Evolutionary conservation across 2,888 invertebrate genomes (phyloP), one percentile per base, ranked within the genome.

Genomic region (Luffia ferchaultella): DNA sequence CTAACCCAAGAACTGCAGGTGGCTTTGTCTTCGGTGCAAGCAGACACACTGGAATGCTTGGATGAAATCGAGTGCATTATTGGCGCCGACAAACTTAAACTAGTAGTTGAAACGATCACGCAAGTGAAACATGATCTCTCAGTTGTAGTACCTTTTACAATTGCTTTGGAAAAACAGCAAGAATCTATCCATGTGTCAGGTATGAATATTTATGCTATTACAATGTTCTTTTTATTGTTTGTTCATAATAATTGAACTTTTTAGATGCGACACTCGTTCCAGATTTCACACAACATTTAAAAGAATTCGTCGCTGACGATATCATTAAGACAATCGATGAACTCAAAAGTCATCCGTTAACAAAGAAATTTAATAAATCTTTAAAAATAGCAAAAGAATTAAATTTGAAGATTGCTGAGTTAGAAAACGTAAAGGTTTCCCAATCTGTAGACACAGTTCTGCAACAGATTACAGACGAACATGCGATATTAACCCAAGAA

Each of bases 281-380:
- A 20, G 50, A 51, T 41, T 54, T 74, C n/a, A 56, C 65, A 43
- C 56, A 62, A 42, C 60, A 64, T 54, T 65, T 73, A 43, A 58
- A 68, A 51, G 62, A 70, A 47, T 70, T 64, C 53, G 54, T 69
- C 48, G 62, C 65, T 42, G 58, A 62, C 12, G 63, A 70, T 48
- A 52, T 62, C 30, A 52, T 57, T 16, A 59, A 65, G 55, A 51
- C 57, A 1, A 55, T 71, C 1, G 55, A 57, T 2, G 55, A 67
- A 50, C 45, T 72, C 19, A 58, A 62, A 2, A 43, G 55, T 42
- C 16, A 54, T 1, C 50, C 59, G 1, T 58, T 65, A 15, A 50
- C 53, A 18, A 59, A 62, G 49, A 57, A 64, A 17, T 50, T 72
- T 18, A 60, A 61, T 48, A 48, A 62, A 53, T 61, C 68, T 2